phyloP scores from a whole-genome alignment of 2,797 vertebrate species.

The Syncerus caffer region DNA sequence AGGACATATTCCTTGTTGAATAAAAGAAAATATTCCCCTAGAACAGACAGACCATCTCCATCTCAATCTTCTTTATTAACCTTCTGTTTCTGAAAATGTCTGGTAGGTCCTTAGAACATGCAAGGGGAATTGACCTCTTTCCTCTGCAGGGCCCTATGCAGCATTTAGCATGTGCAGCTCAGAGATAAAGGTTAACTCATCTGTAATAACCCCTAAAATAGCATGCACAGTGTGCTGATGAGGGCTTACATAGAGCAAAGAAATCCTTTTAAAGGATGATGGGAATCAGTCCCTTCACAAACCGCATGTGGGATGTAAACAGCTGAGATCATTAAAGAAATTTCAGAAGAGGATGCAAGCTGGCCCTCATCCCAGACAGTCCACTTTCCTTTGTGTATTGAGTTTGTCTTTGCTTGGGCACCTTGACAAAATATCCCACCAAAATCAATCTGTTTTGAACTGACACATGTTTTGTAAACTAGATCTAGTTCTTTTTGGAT shows the following conservation, averaged over 20 bases:
- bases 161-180: background rate
- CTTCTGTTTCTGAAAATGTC: background rate
- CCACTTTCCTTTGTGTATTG: background rate
- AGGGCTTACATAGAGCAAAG: background rate
- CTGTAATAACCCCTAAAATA: slow-evolving; percentile 39
- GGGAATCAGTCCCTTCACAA: background rate
- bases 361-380: background rate
- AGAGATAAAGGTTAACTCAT: slow-evolving; percentile 46
- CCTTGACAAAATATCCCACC: background rate
- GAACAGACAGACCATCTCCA: background rate
- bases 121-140: background rate
- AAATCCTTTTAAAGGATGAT: background rate
- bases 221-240: background rate
- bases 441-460: background rate
- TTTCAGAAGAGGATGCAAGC: background rate
- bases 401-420: background rate
- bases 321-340: background rate
- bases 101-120: background rate
- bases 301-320: background rate
- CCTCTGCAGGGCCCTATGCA: background rate
- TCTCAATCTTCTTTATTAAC: background rate
- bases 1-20: background rate
- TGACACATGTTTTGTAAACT: background rate
- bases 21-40: background rate
- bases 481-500: slow-evolving; percentile 12